Evolutionary conservation across 2,888 invertebrate species (phyloP), one percentile per base, ranked within the genome.

Genomic region (Drosophila tripunctata): DNA sequence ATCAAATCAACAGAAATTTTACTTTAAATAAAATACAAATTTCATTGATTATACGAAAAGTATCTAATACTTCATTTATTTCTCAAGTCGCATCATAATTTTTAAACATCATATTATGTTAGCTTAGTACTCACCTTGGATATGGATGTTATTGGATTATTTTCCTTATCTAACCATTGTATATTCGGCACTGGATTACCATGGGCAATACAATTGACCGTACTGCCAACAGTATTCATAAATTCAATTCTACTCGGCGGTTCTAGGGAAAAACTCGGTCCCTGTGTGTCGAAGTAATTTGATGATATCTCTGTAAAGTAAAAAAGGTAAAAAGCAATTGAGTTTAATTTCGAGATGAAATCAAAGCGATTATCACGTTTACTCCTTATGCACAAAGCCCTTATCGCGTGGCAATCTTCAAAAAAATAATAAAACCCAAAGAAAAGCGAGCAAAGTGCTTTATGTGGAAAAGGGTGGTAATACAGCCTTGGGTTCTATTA

Each of bases 231-330:
- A 21, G 92, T 92, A 83, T 93, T 93, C 66, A 93, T 93, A 78
- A 93, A 93, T 83, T 93, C 93, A 58, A 93, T 91, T 55, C 92
- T 90, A 67, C 92, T 91, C 33, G 92, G 90, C 24, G 93, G 93
- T 77, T 93, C 93, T 65, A 91, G 89, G 8, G 92, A 88, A 85
- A 93, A 93, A 62, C 91, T 91, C 31, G 93, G 93, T 27, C 93
- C 93, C 83, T 93, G 93, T 61, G 92, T 92, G 79, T 93, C 93
- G 85, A 92, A 93, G 65, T 92, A 92, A 47, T 91, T 92, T 67
- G 90, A 89, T 67, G 90, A 89, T 47, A 91, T 89, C 60, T 83
- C 87, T 86, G 73, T 8, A 38, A 7, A n/a, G n/a, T n/a, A n/a
- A 12, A 24, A 15, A 38, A 8, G 8, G 30, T 7, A 38, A 17